Conservation (phyloP, 2,888 invertebrate genomes). For the Xestia rhomboidea region DNA sequence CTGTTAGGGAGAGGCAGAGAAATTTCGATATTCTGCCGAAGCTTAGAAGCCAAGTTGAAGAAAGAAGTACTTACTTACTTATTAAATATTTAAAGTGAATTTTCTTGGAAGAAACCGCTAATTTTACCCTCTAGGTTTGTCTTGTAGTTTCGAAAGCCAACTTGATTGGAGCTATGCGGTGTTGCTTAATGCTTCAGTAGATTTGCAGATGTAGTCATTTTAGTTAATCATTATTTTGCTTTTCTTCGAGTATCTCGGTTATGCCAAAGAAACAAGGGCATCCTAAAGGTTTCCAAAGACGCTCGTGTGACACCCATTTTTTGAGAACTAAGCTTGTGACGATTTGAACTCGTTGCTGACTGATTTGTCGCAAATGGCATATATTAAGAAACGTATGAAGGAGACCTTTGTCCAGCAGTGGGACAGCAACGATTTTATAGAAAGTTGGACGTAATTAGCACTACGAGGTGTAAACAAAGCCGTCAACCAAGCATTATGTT, state of each 20-base stretch:
- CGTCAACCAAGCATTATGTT: too few species aligned
- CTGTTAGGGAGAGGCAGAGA: constrained; percentile 24
- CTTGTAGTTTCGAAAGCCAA: constrained; percentile 29
- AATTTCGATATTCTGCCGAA: constrained; percentile 50
- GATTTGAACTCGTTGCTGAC: not conserved
- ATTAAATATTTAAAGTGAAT: constrained; percentile 53
- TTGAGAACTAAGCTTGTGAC: not conserved
- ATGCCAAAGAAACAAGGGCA: too few species aligned
- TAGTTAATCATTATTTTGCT: not conserved
- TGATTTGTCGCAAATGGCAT: not conserved
- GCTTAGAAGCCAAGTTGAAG: constrained; percentile 31
- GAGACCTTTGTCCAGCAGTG: not conserved
- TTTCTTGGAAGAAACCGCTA: constrained; percentile 38
- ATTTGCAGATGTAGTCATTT: not conserved
- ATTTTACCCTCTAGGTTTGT: constrained; percentile 31
- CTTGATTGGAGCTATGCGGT: not conserved
- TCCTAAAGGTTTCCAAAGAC: not conserved
- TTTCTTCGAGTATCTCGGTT: not conserved
- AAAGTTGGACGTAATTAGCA: not conserved
- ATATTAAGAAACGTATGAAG: not conserved
- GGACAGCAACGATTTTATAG: not conserved
- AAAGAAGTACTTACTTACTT: constrained; percentile 44
- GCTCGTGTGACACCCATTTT: not conserved
- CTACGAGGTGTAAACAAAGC: not conserved
- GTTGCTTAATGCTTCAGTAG: not conserved